Percentiles rank a stretch among this genome's conserved stretches.
These are phyloP conservation scores for Diabrotica undecimpunctata DNA, from an alignment of 1,140 invertebrate species.

Conservation along the genomic window DNA sequence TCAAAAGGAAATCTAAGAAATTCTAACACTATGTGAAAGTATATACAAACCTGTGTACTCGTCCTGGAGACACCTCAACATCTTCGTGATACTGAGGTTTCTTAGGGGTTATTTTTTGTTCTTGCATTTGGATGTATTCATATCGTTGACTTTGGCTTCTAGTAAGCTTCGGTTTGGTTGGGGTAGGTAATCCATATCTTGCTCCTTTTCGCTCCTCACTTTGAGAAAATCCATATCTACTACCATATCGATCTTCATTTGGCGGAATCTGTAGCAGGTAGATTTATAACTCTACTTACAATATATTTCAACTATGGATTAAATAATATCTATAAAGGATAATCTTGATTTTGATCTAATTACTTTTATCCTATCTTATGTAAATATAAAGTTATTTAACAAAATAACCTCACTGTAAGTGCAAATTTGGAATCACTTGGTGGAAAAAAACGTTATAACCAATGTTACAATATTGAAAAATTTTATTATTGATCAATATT, in stretches of 20 bases:
- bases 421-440: no score
- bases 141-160: constrained; percentile 43
- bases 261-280: constrained; percentile 11
- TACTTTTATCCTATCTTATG: no score
- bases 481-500: no score
- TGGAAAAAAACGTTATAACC: no score
- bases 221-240: constrained; percentile 7
- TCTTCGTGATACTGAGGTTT: constrained; percentile 49
- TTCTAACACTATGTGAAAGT: no score
- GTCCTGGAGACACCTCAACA: constrained; percentile 57
- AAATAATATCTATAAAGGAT: no score
- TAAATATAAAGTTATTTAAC: no score
- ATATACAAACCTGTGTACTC: constrained; percentile 13
- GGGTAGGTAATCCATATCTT: constrained; percentile 7
- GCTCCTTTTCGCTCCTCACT: constrained; percentile 12
- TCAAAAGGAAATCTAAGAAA: no score
- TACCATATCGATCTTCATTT: constrained; percentile 11
- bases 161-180: constrained; percentile 4
- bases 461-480: no score
- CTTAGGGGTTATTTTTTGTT: constrained; percentile 29
- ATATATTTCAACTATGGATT: no score
- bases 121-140: constrained; percentile 51
- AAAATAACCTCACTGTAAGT: no score
- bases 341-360: no score
- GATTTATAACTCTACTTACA: not conserved